phyloP scores from a whole-genome alignment of 2,797 vertebrate genomes.

The Hylomyscus alleni region DNA sequence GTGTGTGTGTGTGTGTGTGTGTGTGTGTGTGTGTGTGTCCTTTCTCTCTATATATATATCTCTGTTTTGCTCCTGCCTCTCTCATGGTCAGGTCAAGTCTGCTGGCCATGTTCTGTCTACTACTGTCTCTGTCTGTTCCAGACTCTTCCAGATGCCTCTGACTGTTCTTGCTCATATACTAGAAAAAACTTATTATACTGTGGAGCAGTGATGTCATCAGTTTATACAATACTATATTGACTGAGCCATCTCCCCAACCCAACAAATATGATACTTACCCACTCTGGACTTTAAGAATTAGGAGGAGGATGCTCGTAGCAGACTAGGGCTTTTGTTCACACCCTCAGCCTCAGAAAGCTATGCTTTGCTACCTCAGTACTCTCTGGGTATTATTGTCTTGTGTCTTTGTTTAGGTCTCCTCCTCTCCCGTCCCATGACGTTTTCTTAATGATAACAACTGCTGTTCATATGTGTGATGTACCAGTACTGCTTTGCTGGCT shows the following conservation, averaged over 20 bases:
- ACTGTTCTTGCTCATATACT: background rate
- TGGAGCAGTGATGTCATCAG: background rate
- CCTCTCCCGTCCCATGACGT: background rate
- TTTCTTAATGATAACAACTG: background rate
- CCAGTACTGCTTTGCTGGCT: background rate
- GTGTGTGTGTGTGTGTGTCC: too few species aligned
- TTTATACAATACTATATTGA: background rate
- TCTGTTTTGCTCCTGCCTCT: background rate
- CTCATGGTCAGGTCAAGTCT: background rate
- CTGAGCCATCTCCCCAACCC: background rate
- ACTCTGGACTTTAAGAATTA: background rate
- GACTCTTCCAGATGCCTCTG: background rate
- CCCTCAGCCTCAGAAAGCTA: background rate
- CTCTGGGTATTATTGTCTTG: background rate
- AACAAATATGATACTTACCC: background rate
- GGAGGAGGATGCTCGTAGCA: background rate
- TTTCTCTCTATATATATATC: background rate
- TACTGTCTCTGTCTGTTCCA: background rate
- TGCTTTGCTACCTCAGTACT: background rate
- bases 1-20: too few species aligned
- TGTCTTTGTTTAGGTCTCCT: background rate
- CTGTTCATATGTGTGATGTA: background rate
- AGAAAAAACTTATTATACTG: background rate
- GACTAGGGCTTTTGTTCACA: background rate
- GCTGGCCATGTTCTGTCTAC: background rate